Base-by-base conservation (phyloP, 2,888 invertebrate genomes). In the Drosophila mimica region DNA sequence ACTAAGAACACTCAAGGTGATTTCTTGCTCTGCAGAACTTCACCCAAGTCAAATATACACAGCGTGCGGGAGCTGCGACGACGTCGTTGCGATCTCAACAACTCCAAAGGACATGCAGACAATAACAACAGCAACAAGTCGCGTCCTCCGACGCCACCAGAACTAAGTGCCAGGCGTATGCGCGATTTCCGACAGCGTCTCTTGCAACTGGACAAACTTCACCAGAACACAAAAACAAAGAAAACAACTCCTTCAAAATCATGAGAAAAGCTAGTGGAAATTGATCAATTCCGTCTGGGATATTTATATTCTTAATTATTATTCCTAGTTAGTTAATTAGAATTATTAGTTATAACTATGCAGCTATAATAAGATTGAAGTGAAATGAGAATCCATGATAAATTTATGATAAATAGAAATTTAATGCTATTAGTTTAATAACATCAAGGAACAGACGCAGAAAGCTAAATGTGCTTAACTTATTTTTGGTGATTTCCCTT, bases 151-250 rank as follows among this genome's bases (percentile, higher is more conserved):
- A 70, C 63, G 4, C 58, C 40, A 2, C 53, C 48, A 0, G 25
- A 36, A 3, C 1, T 11, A 0, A 49, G 4, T 33, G 30, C 28
- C 0, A 49, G 46, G n/a, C 49, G 53, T 3, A 63, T 71, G 54
- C 53, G 17, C 2, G 63, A 64, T 1, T 60, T 38, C 9, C 65
- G 72, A n/a, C 49, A 34, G n/a, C 59, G 54, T 2, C 36, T 72
- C 7, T 17, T 65, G 11, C 11, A 53, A n/a, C 34, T 60, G 40
- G 64, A 58, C 13, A 52, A 46, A 8, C 3, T 2, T 7, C 46
- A 46, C 4, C 7, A 0, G 15, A 28, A 8, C 1, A 9, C 4
- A 11, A 13, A 36, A 7, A 6, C 30, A 38, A 31, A 8, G 25
- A 20, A 20, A 46, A 7, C 20, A 13, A 13, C 7, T 46, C 13